phyloP scores from a whole-genome alignment of 1,140 invertebrate genomes.

The Bombus cullumanus region DNA sequence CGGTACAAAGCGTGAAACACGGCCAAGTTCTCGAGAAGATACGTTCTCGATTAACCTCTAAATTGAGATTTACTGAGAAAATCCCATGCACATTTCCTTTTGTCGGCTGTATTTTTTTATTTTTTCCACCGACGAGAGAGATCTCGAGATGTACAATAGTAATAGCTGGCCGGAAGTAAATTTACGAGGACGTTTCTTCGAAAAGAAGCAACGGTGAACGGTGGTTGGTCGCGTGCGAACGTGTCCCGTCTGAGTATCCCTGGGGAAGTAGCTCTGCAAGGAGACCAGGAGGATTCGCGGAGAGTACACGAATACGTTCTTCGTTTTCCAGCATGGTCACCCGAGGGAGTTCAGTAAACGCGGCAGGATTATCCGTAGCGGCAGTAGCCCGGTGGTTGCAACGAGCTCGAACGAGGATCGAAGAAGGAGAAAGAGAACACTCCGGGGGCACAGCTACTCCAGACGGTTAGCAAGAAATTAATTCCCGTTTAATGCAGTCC shows the following conservation, averaged over 20 bases:
- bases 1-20: not conserved
- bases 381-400: not conserved
- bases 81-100: not conserved
- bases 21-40: too few relatives aligned
- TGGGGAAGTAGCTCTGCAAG: not conserved
- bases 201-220: not conserved
- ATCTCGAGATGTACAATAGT: conserved; percentile 3
- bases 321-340: conserved; percentile 53
- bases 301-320: conserved; percentile 42
- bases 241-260: not conserved
- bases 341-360: conserved; percentile 68
- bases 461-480: conserved; percentile 81
- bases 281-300: not conserved
- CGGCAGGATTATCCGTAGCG: conserved; percentile 74
- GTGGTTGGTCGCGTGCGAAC: not conserved
- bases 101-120: not conserved
- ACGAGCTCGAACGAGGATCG: conserved; percentile 23
- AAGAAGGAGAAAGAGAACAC: conserved; percentile 33
- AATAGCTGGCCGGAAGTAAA: conserved; percentile 10
- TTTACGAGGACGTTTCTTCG: conserved; percentile 23
- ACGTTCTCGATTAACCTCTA: conserved; percentile 14
- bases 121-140: too few relatives aligned
- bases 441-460: conserved; percentile 65
- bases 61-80: conserved; percentile 32
- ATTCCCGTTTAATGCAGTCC: conserved; percentile 81